Percentiles rank a stretch among this genome's conserved stretches.
These are phyloP conservation scores for Ailuropoda melanoleuca DNA, from an alignment of 2,113 vertebrate species.

Conservation along the genomic window DNA sequence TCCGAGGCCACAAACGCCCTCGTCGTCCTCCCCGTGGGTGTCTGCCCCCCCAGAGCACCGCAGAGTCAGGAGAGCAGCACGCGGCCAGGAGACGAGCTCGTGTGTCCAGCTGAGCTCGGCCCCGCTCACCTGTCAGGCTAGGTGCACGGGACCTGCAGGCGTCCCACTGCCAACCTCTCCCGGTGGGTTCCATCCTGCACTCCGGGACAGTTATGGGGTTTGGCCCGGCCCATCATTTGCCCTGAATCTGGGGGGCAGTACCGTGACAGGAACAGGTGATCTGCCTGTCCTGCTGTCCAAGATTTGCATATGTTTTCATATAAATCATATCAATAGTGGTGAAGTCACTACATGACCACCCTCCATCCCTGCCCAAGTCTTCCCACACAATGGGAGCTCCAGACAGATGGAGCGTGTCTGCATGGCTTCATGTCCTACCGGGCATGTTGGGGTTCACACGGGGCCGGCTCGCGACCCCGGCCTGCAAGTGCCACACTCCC, in stretches of 20 bases:
- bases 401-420: not conserved
- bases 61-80: not conserved
- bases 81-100: rapidly evolving
- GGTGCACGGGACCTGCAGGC: not conserved
- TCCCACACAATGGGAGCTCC: not conserved
- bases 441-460: rapidly evolving
- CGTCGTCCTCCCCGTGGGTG: not conserved
- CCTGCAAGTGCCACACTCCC: rapidly evolving
- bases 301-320: not conserved
- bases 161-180: rapidly evolving
- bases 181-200: rapidly evolving
- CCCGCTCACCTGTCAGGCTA: not conserved
- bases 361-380: not conserved
- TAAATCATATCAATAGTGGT: not conserved
- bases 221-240: not conserved
- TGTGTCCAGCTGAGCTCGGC: rapidly evolving
- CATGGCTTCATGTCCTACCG: rapidly evolving
- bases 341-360: no score
- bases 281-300: not conserved
- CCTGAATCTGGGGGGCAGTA: not conserved
- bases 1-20: not conserved
- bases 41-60: not conserved
- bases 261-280: rapidly evolving
- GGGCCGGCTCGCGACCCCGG: rapidly evolving
- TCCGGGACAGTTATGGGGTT: not conserved